phyloP scores from a whole-genome alignment of 2,797 vertebrate genomes.

The Alca torda region DNA sequence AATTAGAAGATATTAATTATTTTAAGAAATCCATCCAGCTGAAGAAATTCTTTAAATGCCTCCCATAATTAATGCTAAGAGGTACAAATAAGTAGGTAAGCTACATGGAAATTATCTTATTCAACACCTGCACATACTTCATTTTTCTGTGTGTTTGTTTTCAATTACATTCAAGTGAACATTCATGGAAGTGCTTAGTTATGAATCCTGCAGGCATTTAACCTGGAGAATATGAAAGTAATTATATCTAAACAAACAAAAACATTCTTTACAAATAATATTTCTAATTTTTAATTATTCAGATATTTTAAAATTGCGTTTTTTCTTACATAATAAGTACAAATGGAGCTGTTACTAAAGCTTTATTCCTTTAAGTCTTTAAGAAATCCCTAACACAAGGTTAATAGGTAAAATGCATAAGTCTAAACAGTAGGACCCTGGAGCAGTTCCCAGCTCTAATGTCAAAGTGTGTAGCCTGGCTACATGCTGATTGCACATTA shows the following conservation, averaged over 20 bases:
- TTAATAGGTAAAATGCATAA: not conserved
- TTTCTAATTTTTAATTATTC: not conserved
- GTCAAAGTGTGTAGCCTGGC: not conserved
- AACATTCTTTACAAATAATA: not conserved
- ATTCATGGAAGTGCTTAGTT: not conserved
- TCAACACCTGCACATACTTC: not conserved
- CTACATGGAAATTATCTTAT: not conserved
- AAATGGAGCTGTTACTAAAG: not conserved
- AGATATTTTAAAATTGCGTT: not conserved
- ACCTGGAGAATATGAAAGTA: not conserved
- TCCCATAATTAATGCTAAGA: not conserved
- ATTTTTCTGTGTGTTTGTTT: not conserved
- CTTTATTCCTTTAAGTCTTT: not conserved
- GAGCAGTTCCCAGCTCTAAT: not conserved
- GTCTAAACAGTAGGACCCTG: not conserved
- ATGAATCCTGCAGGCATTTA: not conserved
- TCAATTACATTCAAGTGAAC: not conserved
- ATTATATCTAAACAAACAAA: not conserved
- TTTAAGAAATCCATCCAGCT: not conserved
- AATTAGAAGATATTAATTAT: not conserved
- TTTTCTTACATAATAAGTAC: not conserved
- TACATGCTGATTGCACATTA: not conserved
- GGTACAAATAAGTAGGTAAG: not conserved
- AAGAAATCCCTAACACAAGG: not conserved
- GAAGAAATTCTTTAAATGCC: not conserved